Base-by-base conservation (phyloP, 2,113 vertebrate species). In the Scalopus aquaticus region DNA sequence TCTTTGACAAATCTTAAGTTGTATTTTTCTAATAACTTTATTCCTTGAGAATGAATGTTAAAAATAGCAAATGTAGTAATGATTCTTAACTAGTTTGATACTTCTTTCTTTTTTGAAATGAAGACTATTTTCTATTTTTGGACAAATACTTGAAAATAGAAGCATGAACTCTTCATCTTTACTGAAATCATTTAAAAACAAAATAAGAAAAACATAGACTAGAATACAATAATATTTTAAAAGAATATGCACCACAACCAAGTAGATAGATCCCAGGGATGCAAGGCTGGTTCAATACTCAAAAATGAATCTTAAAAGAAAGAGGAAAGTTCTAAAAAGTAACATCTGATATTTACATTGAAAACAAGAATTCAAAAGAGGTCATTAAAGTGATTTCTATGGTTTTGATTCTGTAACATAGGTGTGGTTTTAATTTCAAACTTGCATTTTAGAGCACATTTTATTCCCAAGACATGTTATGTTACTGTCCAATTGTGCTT, bases 391-490 rank as follows among this genome's bases (percentile, higher is more conserved):
- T n/a, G n/a, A 30, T 84, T 74, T 90, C 20, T 88, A 67, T 26
- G 42, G 6, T 78, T 90, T 78, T 94, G 9, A 84, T 54, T 90
- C 35, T 79, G 32, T 62, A 64, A 51, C 10, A 51, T 6, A 13
- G 49, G 6, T 17, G 9, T 67, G 22, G 12, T 39, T 78, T 94
- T 94, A 91, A 86, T 65, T 86, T 94, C 13, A 94, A 79, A 73
- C 54, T 16, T 72, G 37, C 16, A 70, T 85, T 80, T 56, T 56
- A 73, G 22, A 54, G 35, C 35, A 76, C 24, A n/a, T 44, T 84
- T 74, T 83, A 37, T 35, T 74, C 46, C 60, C 51, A 58, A 76
- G 35, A 76, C 19, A 49, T 28, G 22, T 78, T 85, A 64, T 72
- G n/a, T n/a, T n/a, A n/a, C n/a, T 85, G 54, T 15, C 39, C 80